A percentile compares a stretch with the other conserved stretches of the same genome.
Evolutionary conservation across 1,140 invertebrate genomes (phyloP).

Genomic region (Ips typographus): DNA sequence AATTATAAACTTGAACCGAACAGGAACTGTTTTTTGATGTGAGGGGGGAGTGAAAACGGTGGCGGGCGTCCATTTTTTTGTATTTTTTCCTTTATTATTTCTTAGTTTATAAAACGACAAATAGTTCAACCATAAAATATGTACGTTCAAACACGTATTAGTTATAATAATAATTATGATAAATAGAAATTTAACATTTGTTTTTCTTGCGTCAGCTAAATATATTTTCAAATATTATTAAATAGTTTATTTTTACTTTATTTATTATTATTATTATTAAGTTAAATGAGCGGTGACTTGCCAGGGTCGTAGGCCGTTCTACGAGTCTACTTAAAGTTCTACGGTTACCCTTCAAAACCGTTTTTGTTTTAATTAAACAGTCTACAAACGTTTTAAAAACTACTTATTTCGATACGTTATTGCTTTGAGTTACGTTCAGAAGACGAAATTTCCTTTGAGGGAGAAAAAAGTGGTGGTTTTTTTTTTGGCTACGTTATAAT

Average conservation of each 20-base stretch:
- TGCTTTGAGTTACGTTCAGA: conserved; percentile 53
- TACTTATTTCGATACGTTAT: conserved; percentile 52
- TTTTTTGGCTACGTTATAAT: no score
- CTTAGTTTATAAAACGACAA: conserved; percentile 38
- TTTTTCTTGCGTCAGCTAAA: conserved; percentile 41
- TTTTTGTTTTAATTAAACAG: conserved; percentile 47
- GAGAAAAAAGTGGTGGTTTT: no score
- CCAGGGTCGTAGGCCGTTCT: conserved; percentile 48
- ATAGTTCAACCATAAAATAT: conserved; percentile 44
- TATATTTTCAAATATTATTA: conserved; percentile 41
- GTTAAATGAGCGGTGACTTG: conserved; percentile 51
- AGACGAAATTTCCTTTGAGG: conserved; percentile 48
- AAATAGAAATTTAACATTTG: conserved; percentile 51
- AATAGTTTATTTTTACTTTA: conserved; percentile 42
- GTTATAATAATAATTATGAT: conserved; percentile 30
- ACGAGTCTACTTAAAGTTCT: conserved; percentile 34
- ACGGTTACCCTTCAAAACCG: conserved; percentile 36
- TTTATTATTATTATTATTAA: conserved; percentile 44
- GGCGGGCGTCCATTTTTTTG: conserved; percentile 30
- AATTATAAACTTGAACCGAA: no score
- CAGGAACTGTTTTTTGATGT: neutral
- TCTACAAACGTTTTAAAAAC: conserved; percentile 42
- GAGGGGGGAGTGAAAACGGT: neutral
- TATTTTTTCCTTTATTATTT: conserved; percentile 34
- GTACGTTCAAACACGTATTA: conserved; percentile 46